Evolutionary conservation across 1,140 invertebrate species (phyloP).

Genomic region (Meteorus sp.): DNA sequence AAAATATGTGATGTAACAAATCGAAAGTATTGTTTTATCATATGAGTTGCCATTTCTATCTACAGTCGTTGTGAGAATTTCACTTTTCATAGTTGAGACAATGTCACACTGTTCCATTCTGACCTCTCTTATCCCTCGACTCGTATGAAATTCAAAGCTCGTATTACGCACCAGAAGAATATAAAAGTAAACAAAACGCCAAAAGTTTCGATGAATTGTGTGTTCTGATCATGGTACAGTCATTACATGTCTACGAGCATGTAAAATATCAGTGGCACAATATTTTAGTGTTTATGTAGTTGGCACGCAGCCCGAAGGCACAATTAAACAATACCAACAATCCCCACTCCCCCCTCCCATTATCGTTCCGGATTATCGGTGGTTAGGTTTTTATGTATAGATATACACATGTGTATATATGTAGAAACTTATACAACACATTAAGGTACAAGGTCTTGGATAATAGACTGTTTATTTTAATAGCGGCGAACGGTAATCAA

Average conservation of each 20-base stretch:
- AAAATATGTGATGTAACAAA: too few species aligned
- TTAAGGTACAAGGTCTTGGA: slow-evolving; percentile 36
- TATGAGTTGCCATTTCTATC: too few species aligned
- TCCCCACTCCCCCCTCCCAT: slow-evolving; percentile 38
- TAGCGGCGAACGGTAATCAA: slow-evolving; percentile 37
- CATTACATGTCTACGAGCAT: not conserved
- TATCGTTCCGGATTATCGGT: slow-evolving; percentile 50
- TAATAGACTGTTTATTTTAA: slow-evolving; percentile 54
- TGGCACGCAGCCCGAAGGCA: slow-evolving; percentile 31
- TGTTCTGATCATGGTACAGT: too few species aligned
- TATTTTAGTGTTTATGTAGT: slow-evolving; percentile 19
- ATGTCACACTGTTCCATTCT: too few species aligned
- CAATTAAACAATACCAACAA: slow-evolving; percentile 37
- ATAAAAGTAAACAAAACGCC: slow-evolving; percentile 22
- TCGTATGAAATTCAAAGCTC: too few species aligned
- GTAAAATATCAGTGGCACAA: not conserved
- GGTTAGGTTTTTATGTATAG: slow-evolving; percentile 30
- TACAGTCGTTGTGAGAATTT: too few species aligned
- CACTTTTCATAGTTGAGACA: too few species aligned
- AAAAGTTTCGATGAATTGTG: not conserved
- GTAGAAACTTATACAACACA: slow-evolving; percentile 45
- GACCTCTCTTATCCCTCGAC: too few species aligned
- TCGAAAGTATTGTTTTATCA: too few species aligned
- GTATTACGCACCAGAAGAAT: slow-evolving; percentile 25
- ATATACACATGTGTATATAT: too few species aligned